A percentile compares a stretch with the other conserved stretches of the same genome.
Evolutionary conservation across 2,797 vertebrate genomes (phyloP).

Genomic region (Sitta carolinensis): DNA sequence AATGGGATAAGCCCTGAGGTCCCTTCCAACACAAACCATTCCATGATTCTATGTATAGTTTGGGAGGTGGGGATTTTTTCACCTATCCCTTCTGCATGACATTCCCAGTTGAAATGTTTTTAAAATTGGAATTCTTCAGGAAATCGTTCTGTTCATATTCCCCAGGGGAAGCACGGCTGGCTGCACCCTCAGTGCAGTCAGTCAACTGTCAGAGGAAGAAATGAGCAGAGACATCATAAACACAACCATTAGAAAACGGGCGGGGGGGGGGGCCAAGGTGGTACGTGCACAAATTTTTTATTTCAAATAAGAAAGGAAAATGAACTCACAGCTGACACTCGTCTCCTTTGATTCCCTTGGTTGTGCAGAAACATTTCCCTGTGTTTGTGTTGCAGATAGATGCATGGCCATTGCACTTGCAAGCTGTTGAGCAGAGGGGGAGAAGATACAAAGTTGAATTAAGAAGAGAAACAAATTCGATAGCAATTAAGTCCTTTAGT

Average conservation of each 20-base stretch:
- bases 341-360: constrained; percentile 97
- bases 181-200: neutral
- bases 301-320: neutral
- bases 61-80: neutral
- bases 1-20: rapidly evolving
- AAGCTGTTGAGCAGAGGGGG: constrained; percentile 78
- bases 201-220: neutral
- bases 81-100: neutral
- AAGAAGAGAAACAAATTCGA: neutral
- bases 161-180: neutral
- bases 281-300: rapidly evolving
- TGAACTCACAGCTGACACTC: constrained; percentile 95
- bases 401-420: constrained; percentile 96
- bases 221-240: neutral
- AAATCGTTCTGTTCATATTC: neutral
- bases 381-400: constrained; percentile 93
- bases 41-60: rapidly evolving
- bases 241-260: neutral
- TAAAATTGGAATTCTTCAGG: neutral
- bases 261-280: rapidly evolving
- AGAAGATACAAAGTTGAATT: neutral
- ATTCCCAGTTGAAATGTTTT: neutral
- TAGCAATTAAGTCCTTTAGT: neutral
- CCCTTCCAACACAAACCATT: neutral
- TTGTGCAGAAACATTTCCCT: constrained; percentile 97